These are phyloP conservation scores for Apis cerana DNA, from an alignment of 1,140 invertebrate genomes.

Conservation along the genomic window DNA sequence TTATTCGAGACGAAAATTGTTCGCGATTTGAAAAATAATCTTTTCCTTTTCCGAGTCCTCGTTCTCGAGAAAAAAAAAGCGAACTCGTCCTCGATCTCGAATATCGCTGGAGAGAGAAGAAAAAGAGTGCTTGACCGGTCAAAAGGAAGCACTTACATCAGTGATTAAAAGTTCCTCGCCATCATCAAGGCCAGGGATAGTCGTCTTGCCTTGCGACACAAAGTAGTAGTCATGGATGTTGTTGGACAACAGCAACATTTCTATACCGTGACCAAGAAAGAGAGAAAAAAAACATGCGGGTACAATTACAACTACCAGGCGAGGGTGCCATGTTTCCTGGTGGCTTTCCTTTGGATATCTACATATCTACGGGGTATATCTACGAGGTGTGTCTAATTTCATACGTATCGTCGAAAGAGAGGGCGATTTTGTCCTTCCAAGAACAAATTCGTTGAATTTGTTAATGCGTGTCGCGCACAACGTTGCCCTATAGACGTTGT, in stretches of 20 bases:
- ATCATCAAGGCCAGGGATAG: slow-evolving; percentile 97
- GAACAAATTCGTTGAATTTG: neutral
- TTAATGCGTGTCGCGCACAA: neutral
- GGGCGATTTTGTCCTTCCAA: neutral
- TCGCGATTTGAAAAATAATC: neutral
- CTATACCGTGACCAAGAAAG: slow-evolving; percentile 81
- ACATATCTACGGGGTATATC: slow-evolving; percentile 27
- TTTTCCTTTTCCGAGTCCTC: neutral
- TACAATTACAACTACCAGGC: slow-evolving; percentile 63
- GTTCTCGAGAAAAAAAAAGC: neutral
- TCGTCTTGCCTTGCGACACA: slow-evolving; percentile 98
- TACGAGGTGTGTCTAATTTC: too few relatives aligned
- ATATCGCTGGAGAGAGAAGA: neutral
- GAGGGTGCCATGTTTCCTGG: slow-evolving; percentile 72
- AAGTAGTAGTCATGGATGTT: slow-evolving; percentile 95
- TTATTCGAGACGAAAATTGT: neutral
- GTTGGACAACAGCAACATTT: slow-evolving; percentile 90
- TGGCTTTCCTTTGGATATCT: slow-evolving; percentile 69
- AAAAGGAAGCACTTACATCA: slow-evolving; percentile 90
- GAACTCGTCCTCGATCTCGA: slow-evolving; percentile 6
- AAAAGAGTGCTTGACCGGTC: slow-evolving; percentile 44
- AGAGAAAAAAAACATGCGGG: slow-evolving; percentile 78
- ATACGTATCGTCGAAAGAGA: neutral
- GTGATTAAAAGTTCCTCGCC: slow-evolving; percentile 95
- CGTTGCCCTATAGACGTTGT: neutral